Percentiles rank a stretch among this genome's conserved stretches.
Evolutionary conservation across 2,888 invertebrate species (phyloP).

Genomic region (Omphaloscelis lunosa): DNA sequence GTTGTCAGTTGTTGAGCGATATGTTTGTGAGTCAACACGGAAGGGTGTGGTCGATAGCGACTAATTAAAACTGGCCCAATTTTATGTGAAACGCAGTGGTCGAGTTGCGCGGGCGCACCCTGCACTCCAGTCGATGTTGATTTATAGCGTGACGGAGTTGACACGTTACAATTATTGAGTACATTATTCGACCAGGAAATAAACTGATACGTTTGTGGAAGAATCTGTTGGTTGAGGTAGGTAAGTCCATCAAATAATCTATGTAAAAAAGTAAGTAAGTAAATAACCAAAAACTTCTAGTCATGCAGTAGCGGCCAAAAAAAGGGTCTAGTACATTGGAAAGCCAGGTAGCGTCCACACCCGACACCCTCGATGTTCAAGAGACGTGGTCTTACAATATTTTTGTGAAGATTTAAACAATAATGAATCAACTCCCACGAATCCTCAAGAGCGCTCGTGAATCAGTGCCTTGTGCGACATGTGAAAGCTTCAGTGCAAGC

Average conservation of each 20-base stretch:
- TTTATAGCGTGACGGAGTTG: neutral
- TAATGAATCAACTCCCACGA: slow-evolving; percentile 8
- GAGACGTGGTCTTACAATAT: neutral
- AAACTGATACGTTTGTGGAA: neutral
- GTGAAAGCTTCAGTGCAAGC: slow-evolving; percentile 23
- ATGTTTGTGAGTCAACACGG: slow-evolving; percentile 10
- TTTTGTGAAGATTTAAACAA: slow-evolving; percentile 1
- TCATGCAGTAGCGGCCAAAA: neutral
- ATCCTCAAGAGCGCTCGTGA: neutral
- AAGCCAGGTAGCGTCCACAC: neutral
- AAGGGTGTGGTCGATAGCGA: slow-evolving; percentile 32
- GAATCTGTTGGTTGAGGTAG: neutral
- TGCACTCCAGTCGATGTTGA: neutral
- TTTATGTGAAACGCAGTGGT: neutral
- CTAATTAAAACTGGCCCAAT: slow-evolving; percentile 20
- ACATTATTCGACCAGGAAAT: neutral
- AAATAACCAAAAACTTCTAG: neutral
- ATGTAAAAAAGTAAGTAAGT: neutral
- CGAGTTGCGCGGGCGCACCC: slow-evolving; percentile 16
- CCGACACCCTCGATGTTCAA: neutral
- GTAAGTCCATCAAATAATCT: neutral
- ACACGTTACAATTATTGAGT: neutral
- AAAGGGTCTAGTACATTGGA: neutral
- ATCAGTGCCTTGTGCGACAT: neutral
- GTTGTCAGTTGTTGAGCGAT: neutral